Conservation (phyloP, 92 coral and sea anemone genomes). For the Epizoanthus stellaris region DNA sequence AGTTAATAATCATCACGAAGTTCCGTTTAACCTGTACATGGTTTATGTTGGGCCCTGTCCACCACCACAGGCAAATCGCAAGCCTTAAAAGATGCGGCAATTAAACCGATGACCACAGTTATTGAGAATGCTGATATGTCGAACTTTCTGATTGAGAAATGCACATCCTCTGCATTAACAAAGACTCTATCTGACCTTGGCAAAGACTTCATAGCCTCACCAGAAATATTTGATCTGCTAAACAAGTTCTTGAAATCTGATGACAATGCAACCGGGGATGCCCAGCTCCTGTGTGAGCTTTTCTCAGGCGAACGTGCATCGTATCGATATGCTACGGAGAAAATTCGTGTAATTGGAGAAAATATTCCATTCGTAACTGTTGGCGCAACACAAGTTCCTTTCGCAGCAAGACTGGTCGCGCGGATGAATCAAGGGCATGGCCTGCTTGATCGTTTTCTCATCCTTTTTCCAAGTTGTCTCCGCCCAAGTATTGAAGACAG, state of each 20-base stretch:
- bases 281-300: slow-evolving; percentile 63
- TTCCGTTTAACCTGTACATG: slow-evolving; percentile 53
- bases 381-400: slow-evolving; percentile 56
- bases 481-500: slow-evolving; percentile 60
- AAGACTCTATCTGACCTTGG: slow-evolving; percentile 32
- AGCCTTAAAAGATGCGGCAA: slow-evolving; percentile 51
- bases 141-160: slow-evolving; percentile 42
- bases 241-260: slow-evolving; percentile 59
- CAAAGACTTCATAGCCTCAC: slow-evolving; percentile 46
- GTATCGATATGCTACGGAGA: slow-evolving; percentile 57
- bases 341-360: slow-evolving; percentile 44
- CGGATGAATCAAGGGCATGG: slow-evolving; percentile 74
- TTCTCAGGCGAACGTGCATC: slow-evolving; percentile 72
- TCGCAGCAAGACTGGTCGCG: slow-evolving; percentile 55
- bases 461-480: slow-evolving; percentile 56
- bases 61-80: slow-evolving; percentile 64
- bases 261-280: slow-evolving; percentile 63
- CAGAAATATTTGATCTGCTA: slow-evolving; percentile 50
- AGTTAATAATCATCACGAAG: slow-evolving; percentile 32
- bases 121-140: slow-evolving; percentile 14
- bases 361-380: slow-evolving; percentile 56
- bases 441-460: slow-evolving; percentile 57
- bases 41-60: slow-evolving; percentile 59
- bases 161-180: slow-evolving; percentile 49
- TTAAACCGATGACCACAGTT: slow-evolving; percentile 28